Base-by-base conservation (phyloP, 2,113 vertebrate genomes). In the Catharus bicknelli region DNA sequence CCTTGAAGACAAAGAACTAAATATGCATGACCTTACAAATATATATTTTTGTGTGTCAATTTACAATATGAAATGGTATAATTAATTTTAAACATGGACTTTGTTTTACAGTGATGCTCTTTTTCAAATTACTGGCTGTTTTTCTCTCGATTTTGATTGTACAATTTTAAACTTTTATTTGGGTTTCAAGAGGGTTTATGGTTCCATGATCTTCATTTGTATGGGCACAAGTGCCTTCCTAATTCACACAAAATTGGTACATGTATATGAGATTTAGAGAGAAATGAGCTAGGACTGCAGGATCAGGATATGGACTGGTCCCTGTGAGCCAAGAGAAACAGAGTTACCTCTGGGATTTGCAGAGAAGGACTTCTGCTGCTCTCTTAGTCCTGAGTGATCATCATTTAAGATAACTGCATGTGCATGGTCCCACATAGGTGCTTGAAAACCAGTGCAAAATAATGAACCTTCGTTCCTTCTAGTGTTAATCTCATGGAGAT, bases 1-100 rank as follows among this genome's bases (percentile, higher is more conserved):
- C 94, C 83, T 64, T 73, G 51, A 95, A 97, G 94, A 83, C 67
- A 84, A 79, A 95, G 68, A 43, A 64, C 82, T 94, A 78, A 93
- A 80, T 93, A 72, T 78, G 79, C 69, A 75, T 79, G 48, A 29
- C 54, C 62, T 87, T 76, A 63, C 27, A 88, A 66, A 83, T 80
- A 58, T 4, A 1, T 78, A 18, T 64, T 73, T 92, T 77, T 86
- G 32, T 83, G 21, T 6, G 3, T 68, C 30, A 75, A 0, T 30
- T 73, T 78, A 20, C 36, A 48, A 11, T 55, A 59, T 17, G 36
- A 59, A 94, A 72, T 13, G 30, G 11, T 38, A 34, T 68, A 38
- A 79, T 75, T 78, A 64, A 63, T 86, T 91, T 19, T 67, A 64
- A 75, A 36, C 15, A 14, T 3, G 4, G 22, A 36, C 32, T 87